phyloP scores from a whole-genome alignment of 2,888 invertebrate species.

The Andrena bucephala region DNA sequence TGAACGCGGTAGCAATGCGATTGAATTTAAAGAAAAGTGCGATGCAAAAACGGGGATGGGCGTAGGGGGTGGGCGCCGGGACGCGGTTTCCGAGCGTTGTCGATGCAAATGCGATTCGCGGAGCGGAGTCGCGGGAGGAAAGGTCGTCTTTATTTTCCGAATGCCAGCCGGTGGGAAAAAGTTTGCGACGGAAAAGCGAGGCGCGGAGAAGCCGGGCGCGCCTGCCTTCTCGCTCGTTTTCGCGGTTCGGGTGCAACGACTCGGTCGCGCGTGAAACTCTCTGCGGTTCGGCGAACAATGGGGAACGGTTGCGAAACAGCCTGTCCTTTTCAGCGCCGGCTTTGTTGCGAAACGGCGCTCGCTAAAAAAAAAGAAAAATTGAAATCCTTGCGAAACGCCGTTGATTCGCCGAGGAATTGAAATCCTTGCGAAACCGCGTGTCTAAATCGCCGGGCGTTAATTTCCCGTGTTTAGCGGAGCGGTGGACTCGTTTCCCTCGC shows the following conservation, averaged over 20 bases:
- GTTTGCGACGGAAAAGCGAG: not conserved
- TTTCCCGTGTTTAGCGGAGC: not conserved
- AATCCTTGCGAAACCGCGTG: constrained; percentile 8
- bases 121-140: not conserved
- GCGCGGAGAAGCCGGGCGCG: not conserved
- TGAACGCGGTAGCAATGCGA: constrained; percentile 58
- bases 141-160: constrained; percentile 9
- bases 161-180: constrained; percentile 1
- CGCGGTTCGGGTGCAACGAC: constrained; percentile 4
- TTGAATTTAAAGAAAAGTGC: constrained; percentile 55
- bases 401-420: constrained; percentile 7
- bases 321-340: not conserved
- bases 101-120: constrained; percentile 49
- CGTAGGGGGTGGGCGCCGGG: not conserved
- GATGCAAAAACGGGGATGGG: not conserved
- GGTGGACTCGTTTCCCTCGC: not conserved
- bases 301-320: constrained; percentile 19
- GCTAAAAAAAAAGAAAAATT: constrained; percentile 26
- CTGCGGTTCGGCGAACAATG: constrained; percentile 22
- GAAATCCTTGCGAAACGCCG: constrained; percentile 11
- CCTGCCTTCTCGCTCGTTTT: not conserved
- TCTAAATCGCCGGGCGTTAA: not conserved
- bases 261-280: constrained; percentile 11
- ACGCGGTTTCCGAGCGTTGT: constrained; percentile 25
- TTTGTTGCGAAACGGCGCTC: constrained; percentile 10